Evolutionary conservation across 1,140 invertebrate species (phyloP), one percentile per base, ranked within the genome.

Genomic region (Drosophila littoralis): DNA sequence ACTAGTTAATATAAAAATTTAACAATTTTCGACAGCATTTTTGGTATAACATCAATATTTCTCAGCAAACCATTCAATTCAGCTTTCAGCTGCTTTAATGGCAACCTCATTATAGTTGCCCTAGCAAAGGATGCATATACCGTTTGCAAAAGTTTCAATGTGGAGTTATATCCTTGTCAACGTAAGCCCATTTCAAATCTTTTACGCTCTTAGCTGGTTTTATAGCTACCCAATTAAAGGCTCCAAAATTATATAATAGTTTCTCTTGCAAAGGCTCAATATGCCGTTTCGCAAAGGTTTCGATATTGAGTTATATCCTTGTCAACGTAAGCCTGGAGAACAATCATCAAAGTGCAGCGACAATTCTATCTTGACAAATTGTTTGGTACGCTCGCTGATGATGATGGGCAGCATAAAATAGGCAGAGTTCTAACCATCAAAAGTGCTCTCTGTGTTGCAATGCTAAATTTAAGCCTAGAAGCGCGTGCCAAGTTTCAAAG

Each of bases 401-500:
- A 46, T 17, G 33, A 32, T 61, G 54, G 28, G 10, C 42, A 33
- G 35, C 17, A 50, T 45, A 17, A 28, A 10, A 1, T 33, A 7
- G 12, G 42, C 3, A n/a, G 13, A 22, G 9, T 12, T 42, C 10
- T 4, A 67, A 50, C 28, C 45, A 15, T 13, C 28, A 32, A 66
- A 55, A 59, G 22, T 28, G 54, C 35, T 36, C 28, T 17, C 17
- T 42, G 60, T 50, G 42, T 40, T 7, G 38, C 9, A 12, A 15
- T 66, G 66, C 65, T 69, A 61, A 78, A 86, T 66, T 70, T 69
- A 75, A 81, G 75, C 48, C 77, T 38, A 38, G 52, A 54, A 70
- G 67, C 65, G 64, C 54, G 65, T 81, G 65, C 52, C 50, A 33
- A 54, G 75, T 86, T 76, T 79, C 79, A 86, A 86, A 82, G 76